Base-by-base conservation (phyloP, 30 jellyfish, hydroid and myxozoan species). In the Haliclystus octoradiatus region DNA sequence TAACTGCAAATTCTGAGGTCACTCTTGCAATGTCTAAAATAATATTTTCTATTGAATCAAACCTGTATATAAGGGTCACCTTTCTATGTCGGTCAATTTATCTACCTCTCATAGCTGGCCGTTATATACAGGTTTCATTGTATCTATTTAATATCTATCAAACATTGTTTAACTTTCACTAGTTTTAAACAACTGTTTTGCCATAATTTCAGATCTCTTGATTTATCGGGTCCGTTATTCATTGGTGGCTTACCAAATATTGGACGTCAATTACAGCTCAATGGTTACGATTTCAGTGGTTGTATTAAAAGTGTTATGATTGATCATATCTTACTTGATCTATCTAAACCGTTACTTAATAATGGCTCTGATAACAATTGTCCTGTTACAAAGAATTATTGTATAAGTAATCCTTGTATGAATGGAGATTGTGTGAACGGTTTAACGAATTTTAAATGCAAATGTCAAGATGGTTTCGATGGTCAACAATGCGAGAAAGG, bases 401-500 rank as follows among this genome's bases (percentile, higher is more conserved):
- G 96, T 68, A 31, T 50, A 12, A 46, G 66, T 34, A 80, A 49
- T 72, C 84, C 93, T 31, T 88, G 97, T 71, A 64, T 7, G 66
- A 57, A 77, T 46, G 94, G 96, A 24, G 33, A 34, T 1, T 89
- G 98, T 77, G 69, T 64, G 7, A 79, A 68, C 35, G 67, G 73
- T 9, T 65, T 74, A 19, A 74, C 57, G 24, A 83, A 78, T 13
- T 75, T 65, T 22, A 60, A 70, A n/a, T 89, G 98, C 49, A 83
- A 61, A 2, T 89, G 98, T 50, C 73, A 71, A 2, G 84, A 75
- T 49, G 90, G 94, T 5, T 77, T 3, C 31, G 67, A 71, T 46
- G 98, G 98, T 30, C 66, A 79, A 46, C 63, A 9, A 9, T 89
- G 98, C 61, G 88, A 76, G 57, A 82, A 52, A 33, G 92, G 98